These are phyloP conservation scores for Argyrosomus japonicus DNA, from an alignment of 2,113 vertebrate genomes.

Conservation along the genomic window DNA sequence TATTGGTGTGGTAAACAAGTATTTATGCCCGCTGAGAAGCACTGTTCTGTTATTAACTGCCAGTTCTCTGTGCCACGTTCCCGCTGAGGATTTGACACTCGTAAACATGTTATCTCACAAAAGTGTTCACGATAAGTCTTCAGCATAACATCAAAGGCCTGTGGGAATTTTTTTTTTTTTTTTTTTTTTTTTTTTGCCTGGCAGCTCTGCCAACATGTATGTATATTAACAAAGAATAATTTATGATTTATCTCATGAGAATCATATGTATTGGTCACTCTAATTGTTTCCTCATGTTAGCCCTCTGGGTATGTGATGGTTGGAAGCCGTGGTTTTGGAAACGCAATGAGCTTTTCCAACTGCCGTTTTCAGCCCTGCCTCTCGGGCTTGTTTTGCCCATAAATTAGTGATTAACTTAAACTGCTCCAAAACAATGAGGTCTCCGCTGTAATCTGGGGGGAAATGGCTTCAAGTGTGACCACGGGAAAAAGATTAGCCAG, in stretches of 20 bases:
- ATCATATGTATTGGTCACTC: constrained; percentile 51
- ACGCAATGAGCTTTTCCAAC: constrained; percentile 57
- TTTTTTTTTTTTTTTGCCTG: constrained; percentile 1
- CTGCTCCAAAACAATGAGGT: constrained; percentile 81
- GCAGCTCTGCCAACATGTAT: constrained; percentile 24
- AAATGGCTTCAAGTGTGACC: constrained; percentile 76
- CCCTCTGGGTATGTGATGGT: constrained; percentile 41
- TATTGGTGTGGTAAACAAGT: constrained; percentile 71
- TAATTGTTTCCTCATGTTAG: constrained; percentile 58
- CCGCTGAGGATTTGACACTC: constrained; percentile 64
- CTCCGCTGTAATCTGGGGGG: constrained; percentile 76
- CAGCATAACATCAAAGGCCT: constrained; percentile 63
- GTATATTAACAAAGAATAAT: constrained; percentile 52
- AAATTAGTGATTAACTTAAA: constrained; percentile 85
- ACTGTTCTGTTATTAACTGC: constrained; percentile 66
- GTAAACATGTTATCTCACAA: constrained; percentile 66
- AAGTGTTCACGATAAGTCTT: constrained; percentile 55
- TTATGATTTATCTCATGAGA: constrained; percentile 48
- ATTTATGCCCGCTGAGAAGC: constrained; percentile 49
- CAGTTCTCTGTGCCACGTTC: constrained; percentile 44
- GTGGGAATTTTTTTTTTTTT: neutral
- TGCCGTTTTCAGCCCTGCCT: constrained; percentile 63
- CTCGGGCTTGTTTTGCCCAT: constrained; percentile 78
- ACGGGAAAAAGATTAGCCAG: constrained; percentile 82
- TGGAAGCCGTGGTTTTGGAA: constrained; percentile 63